Evolutionary conservation across 2,113 vertebrate genomes (phyloP), one percentile per base, ranked within the genome.

Genomic region (Rhadina sibilatrix): DNA sequence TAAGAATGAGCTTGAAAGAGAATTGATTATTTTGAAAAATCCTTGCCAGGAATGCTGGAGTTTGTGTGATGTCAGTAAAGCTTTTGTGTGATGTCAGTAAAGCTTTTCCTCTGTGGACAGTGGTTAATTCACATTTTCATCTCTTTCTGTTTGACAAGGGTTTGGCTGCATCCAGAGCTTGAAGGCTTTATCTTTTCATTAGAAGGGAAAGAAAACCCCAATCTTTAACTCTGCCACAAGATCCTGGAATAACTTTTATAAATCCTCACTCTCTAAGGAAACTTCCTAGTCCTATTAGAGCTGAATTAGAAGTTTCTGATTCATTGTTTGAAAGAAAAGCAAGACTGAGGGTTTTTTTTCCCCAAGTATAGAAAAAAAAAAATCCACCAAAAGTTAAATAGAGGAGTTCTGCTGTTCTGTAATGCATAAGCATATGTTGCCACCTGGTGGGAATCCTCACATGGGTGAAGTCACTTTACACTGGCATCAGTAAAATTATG

Each of bases 311-410:
- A 47, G 18, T 19, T 64, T 64, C 78, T 91, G 31, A 79, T 22
- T 69, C 64, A 22, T 17, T 61, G 16, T 46, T 61, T 54, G 50
- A 74, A 56, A 76, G 49, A 61, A 59, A 69, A 69, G 20, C 5
- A 4, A 80, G 59, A 12, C 42, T 27, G 28, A 40, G n/a, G 59
- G 6, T 0, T 0, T 20, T 72, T 6, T 6, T 6, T 8, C 40
- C 12, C 20, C 15, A 65, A 47, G 22, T 53, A 46, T 53, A 78
- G 87, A n/a, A 24, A 63, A 86, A 63, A 86, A 38, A 86, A 83
- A 47, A 37, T 7, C 18, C 30, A 20, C 22, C 8, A 10, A 52
- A 68, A 88, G 2, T 59, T 77, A 57, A 80, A 57, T 52, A 40
- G 42, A 76, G 28, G 49, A 56, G 22, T 59, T 90, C 4, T 3